A percentile compares a stretch with the other conserved stretches of the same genome.
phyloP scores from a whole-genome alignment of 2,888 invertebrate genomes.

The Drosophila monieri region DNA sequence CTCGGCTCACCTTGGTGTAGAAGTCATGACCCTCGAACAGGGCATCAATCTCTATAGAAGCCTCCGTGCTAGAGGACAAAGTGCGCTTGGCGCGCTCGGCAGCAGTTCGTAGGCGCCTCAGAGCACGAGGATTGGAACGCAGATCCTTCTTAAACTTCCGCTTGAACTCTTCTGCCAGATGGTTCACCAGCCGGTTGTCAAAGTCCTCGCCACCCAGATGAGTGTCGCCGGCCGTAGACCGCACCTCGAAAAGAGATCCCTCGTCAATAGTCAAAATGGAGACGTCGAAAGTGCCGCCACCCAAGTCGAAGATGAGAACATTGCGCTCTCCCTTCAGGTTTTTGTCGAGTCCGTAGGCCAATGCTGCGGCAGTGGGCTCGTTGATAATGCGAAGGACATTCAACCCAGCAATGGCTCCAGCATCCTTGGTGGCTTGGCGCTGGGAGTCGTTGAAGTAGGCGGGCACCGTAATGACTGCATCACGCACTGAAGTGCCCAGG shows the following conservation, averaged over 20 bases:
- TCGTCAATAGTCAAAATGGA: conserved; percentile 97
- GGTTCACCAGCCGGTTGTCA: conserved; percentile 93
- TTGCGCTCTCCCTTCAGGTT: conserved; percentile 92
- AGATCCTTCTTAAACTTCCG: conserved; percentile 90
- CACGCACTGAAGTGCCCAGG: conserved; percentile 92
- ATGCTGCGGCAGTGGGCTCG: conserved; percentile 95
- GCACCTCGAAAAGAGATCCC: conserved; percentile 94
- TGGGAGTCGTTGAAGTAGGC: conserved; percentile 96
- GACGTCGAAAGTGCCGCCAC: conserved; percentile 97
- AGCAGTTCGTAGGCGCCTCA: conserved; percentile 89
- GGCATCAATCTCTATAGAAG: conserved; percentile 90
- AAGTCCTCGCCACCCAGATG: conserved; percentile 96
- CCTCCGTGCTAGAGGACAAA: conserved; percentile 90
- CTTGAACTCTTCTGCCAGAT: conserved; percentile 94
- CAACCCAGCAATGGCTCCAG: conserved; percentile 95
- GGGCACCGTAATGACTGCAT: conserved; percentile 96
- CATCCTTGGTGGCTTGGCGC: conserved; percentile 96
- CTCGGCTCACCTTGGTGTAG: conserved; percentile 89
- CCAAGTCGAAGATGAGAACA: conserved; percentile 87
- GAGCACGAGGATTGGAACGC: conserved; percentile 87
- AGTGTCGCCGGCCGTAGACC: conserved; percentile 97
- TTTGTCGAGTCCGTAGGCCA: conserved; percentile 95
- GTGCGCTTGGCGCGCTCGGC: conserved; percentile 92
- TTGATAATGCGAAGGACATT: conserved; percentile 96
- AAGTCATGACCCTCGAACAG: conserved; percentile 90